Evolutionary conservation across 2,888 invertebrate genomes (phyloP).

Genomic region (Ypsolopha scabrella): DNA sequence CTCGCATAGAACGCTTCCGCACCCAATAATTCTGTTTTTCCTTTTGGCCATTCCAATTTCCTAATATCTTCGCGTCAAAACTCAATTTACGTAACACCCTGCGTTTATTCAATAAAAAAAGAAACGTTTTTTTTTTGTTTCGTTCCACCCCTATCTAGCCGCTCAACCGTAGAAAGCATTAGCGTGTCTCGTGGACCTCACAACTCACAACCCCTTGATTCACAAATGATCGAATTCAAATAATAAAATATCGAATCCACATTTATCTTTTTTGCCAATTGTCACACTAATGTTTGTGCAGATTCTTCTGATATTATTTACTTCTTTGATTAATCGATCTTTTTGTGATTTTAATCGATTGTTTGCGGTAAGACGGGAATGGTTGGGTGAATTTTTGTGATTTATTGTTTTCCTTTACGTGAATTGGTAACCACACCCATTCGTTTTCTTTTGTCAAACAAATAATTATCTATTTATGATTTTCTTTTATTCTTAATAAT

Average conservation of each 20-base stretch:
- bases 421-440: constrained; percentile 34
- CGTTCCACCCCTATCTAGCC: constrained; percentile 30
- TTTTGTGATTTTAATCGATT: constrained; percentile 33
- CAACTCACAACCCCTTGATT: constrained; percentile 22
- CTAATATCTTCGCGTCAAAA: constrained; percentile 49
- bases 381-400: constrained; percentile 30
- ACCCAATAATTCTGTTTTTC: constrained; percentile 52
- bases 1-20: constrained; percentile 41
- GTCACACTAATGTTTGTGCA: constrained; percentile 14
- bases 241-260: constrained; percentile 25
- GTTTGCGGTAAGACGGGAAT: constrained; percentile 44
- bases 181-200: constrained; percentile 18
- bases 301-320: constrained; percentile 11
- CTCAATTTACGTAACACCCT: constrained; percentile 42
- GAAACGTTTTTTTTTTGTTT: constrained; percentile 15
- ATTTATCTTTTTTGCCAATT: constrained; percentile 32
- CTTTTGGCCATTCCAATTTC: constrained; percentile 53
- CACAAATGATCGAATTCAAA: constrained; percentile 21
- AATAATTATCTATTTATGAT: not conserved
- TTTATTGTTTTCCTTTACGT: constrained; percentile 19
- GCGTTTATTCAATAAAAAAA: constrained; percentile 24
- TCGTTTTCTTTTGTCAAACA: constrained; percentile 17
- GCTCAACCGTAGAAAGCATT: constrained; percentile 44
- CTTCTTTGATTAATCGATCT: constrained; percentile 40
- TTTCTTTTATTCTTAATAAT: not conserved